A percentile compares a stretch with the other conserved stretches of the same genome.
Conservation (phyloP, 1,140 invertebrate species). For the Berghia stephanieae region DNA sequence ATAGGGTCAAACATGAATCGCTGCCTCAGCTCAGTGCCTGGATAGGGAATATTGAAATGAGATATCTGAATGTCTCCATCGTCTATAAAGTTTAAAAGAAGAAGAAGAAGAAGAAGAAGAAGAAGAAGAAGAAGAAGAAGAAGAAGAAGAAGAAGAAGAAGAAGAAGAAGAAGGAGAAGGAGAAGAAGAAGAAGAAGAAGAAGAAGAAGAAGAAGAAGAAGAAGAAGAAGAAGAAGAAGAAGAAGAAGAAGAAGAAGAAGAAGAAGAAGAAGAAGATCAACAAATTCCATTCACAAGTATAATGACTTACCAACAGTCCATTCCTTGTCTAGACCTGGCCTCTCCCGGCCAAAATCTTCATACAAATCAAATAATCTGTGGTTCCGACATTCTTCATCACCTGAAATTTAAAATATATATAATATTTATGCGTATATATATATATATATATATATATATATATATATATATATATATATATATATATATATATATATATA, state of each 20-base stretch:
- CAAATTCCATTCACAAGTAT: no score
- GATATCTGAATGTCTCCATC: neutral
- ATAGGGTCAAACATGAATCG: constrained; percentile 31
- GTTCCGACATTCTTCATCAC: constrained; percentile 27
- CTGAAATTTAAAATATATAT: no score
- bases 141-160: neutral
- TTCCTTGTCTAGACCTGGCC: constrained; percentile 35
- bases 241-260: neutral
- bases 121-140: neutral
- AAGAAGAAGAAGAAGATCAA: neutral
- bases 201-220: neutral
- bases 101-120: neutral
- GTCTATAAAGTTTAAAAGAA: neutral
- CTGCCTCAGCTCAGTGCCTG: constrained; percentile 44
- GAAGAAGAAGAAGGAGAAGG: neutral
- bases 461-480: no score
- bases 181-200: neutral
- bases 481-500: no score
- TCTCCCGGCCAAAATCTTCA: constrained; percentile 36
- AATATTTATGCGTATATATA: no score
- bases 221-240: neutral
- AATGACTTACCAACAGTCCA: constrained; percentile 48
- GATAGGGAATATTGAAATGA: constrained; percentile 6
- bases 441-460: no score
- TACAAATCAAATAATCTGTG: constrained; percentile 42